Evolutionary conservation across 1,140 invertebrate species (phyloP).

Genomic region (Hypsibius dujardini): DNA sequence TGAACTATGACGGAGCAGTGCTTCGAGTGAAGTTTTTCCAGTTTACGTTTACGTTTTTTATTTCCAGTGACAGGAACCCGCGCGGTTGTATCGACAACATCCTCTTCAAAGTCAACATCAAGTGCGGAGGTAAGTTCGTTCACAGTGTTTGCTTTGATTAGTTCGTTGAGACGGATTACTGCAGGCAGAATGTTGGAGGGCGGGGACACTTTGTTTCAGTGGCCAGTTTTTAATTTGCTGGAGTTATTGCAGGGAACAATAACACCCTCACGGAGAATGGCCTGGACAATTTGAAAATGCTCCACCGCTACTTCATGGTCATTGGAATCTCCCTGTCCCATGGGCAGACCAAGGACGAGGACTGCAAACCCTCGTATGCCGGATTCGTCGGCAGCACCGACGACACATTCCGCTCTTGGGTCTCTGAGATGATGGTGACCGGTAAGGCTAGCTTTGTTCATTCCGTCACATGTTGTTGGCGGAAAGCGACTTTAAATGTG

Average conservation of each 20-base stretch:
- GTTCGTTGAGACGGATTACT: too few relatives aligned
- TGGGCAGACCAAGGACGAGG: slow-evolving; percentile 1
- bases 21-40: too few relatives aligned
- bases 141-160: too few relatives aligned
- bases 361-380: not conserved
- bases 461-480: too few relatives aligned
- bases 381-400: not conserved
- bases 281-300: not conserved
- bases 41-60: not conserved
- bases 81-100: slow-evolving; percentile 12
- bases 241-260: slow-evolving; percentile 2
- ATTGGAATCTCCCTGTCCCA: slow-evolving; percentile 12
- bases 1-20: too few relatives aligned
- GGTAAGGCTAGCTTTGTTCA: not conserved
- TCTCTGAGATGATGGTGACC: not conserved
- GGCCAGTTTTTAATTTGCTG: not conserved
- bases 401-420: not conserved
- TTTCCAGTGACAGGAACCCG: not conserved
- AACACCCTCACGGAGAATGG: not conserved
- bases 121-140: slow-evolving; percentile 1
- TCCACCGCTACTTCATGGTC: not conserved
- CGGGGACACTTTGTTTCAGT: too few relatives aligned
- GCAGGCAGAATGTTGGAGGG: too few relatives aligned
- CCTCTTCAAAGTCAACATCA: slow-evolving; percentile 11
- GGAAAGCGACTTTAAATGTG: too few relatives aligned